Conservation (phyloP, 2,888 invertebrate species). For the Cerastis leucographa region DNA sequence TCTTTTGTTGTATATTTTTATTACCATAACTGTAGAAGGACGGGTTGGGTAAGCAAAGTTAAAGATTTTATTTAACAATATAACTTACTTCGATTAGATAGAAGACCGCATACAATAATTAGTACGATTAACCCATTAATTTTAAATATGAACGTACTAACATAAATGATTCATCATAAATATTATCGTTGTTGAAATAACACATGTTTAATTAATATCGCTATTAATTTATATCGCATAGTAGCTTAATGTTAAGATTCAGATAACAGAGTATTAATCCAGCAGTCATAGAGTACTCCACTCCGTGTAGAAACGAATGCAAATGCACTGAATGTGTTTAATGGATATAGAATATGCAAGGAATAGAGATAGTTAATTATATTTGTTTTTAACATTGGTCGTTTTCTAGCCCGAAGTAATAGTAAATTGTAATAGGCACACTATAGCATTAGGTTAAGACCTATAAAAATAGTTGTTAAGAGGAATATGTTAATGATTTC, state of each 20-base stretch:
- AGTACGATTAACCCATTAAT: not conserved
- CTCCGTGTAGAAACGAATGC: slow-evolving; percentile 82
- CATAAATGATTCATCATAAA: slow-evolving; percentile 7
- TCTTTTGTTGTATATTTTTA: slow-evolving; percentile 69
- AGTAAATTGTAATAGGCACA: too few species aligned
- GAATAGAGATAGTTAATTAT: slow-evolving; percentile 56
- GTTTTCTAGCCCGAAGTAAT: too few species aligned
- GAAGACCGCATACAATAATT: not conserved
- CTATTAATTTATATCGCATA: slow-evolving; percentile 64
- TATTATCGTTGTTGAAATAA: slow-evolving; percentile 33
- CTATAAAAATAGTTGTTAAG: too few species aligned
- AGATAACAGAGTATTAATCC: slow-evolving; percentile 79
- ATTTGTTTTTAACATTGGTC: not conserved
- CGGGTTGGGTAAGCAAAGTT: slow-evolving; percentile 68
- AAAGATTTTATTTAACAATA: not conserved
- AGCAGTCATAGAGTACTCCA: slow-evolving; percentile 75
- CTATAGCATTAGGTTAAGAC: too few species aligned
- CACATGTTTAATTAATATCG: slow-evolving; percentile 62
- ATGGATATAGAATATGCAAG: slow-evolving; percentile 73
- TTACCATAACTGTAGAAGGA: slow-evolving; percentile 63
- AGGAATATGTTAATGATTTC: too few species aligned
- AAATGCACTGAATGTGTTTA: slow-evolving; percentile 84
- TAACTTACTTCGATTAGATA: not conserved
- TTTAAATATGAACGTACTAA: slow-evolving; percentile 5
- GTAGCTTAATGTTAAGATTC: slow-evolving; percentile 73